Base-by-base conservation (phyloP, 1,140 invertebrate genomes). In the Copidosoma floridanum region DNA sequence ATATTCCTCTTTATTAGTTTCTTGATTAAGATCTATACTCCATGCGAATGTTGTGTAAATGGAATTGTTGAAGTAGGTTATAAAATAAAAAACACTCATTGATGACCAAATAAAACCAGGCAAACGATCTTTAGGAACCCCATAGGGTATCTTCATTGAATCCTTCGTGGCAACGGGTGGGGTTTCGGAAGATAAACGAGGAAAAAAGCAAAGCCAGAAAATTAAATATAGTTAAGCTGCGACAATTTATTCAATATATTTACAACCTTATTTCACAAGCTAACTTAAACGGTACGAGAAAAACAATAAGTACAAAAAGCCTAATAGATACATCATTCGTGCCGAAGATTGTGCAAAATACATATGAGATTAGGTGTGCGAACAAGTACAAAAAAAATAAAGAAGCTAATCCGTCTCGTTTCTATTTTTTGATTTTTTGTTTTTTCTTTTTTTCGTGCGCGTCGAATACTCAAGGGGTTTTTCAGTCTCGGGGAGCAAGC, bases 181-280 rank as follows among this genome's bases (percentile, higher is more conserved):
- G 12, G 14, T 44, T 23, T 41, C n/a, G 16, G 16, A 18, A 21
- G 2, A 18, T 44, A 14, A 21, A 23, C 14, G 18, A n/a, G 12
- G 43, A 23, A 14, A 24, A 12, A 46, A 23, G 24, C 1, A 8
- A 6, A 32, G 14, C 24, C 44, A 24, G 6, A 20, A 8, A 24
- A 23, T 46, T 23, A 46, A 12, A 14, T 26, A 10, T 24, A 43
- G 11, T 26, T 23, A 21, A 7, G 20, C 43, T 11, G 20, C 14
- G 43, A 20, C 43, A 21, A 21, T 50, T 50, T 50, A 50, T 50
- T 50, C 11, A 48, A 48, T n/a, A 29, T 50, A 50, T 50, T 50
- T 50, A 50, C 47, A 50, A 27, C 12, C 47, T 50, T 29, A 50
- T 26, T 48, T 16, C 12, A 32, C 12, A 20, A n/a, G 10, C 40